Conservation (phyloP, 1,140 invertebrate species). For the Brachystomella parvula region DNA sequence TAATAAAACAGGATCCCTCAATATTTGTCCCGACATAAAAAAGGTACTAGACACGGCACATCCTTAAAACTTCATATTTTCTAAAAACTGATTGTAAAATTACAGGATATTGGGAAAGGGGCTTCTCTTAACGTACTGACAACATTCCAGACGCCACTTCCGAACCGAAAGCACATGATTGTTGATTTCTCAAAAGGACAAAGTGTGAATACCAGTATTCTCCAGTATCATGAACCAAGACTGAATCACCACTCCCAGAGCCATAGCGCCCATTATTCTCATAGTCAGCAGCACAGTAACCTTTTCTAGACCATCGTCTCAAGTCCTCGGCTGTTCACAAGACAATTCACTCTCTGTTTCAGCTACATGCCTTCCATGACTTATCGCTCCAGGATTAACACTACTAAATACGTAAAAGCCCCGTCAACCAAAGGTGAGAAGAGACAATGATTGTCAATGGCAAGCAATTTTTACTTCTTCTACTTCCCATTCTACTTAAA, state of each 20-base stretch:
- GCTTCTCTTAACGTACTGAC: constrained; percentile 33
- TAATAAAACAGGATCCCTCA: constrained; percentile 38
- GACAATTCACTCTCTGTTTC: too few relatives aligned
- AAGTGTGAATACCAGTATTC: constrained; percentile 30
- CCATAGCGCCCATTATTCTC: too few relatives aligned
- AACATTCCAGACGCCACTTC: constrained; percentile 37
- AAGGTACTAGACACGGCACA: constrained; percentile 21
- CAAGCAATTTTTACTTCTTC: too few relatives aligned
- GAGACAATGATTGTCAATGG: too few relatives aligned
- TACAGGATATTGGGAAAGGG: constrained; percentile 33
- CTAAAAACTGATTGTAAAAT: constrained; percentile 16
- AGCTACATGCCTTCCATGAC: too few relatives aligned
- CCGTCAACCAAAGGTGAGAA: too few relatives aligned
- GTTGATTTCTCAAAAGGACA: constrained; percentile 33
- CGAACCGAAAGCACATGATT: constrained; percentile 32
- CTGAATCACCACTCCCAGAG: constrained; percentile 24
- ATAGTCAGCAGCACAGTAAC: constrained; percentile 20
- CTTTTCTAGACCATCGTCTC: constrained; percentile 8
- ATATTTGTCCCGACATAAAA: constrained; percentile 36
- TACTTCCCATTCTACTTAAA: too few relatives aligned
- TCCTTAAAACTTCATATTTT: neutral
- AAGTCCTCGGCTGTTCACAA: too few relatives aligned
- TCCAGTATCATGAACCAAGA: constrained; percentile 36
- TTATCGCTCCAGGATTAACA: too few relatives aligned
- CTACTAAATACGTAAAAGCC: too few relatives aligned